A percentile compares a stretch with the other conserved stretches of the same genome.
Evolutionary conservation across 2,888 invertebrate species (phyloP).

Genomic region (Oligia latruncula): DNA sequence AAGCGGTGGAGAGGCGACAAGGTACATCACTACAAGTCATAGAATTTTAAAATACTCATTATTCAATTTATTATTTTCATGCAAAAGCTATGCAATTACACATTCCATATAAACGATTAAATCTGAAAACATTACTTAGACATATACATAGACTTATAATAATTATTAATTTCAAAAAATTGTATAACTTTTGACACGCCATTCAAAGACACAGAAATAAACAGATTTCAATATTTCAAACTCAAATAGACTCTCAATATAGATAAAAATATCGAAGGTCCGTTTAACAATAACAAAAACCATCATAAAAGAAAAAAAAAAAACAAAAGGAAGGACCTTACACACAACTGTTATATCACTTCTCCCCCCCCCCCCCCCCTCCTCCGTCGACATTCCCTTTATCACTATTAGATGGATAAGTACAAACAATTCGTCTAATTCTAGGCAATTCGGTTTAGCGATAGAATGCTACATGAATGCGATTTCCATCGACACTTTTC

Average conservation of each 20-base stretch:
- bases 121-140: conserved; percentile 68
- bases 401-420: conserved; percentile 87
- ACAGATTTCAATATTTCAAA: conserved; percentile 71
- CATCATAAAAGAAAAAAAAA: conserved; percentile 45
- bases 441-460: conserved; percentile 87
- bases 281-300: conserved; percentile 52
- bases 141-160: conserved; percentile 56
- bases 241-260: conserved; percentile 80
- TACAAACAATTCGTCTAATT: conserved; percentile 86
- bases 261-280: conserved; percentile 65
- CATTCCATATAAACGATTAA: conserved; percentile 65
- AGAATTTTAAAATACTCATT: conserved; percentile 57
- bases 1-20: conserved; percentile 79
- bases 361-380: conserved; percentile 67
- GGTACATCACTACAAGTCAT: conserved; percentile 72
- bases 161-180: conserved; percentile 47
- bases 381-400: conserved; percentile 82
- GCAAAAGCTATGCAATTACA: conserved; percentile 77
- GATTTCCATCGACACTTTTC: conserved; percentile 40
- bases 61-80: conserved; percentile 58
- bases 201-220: conserved; percentile 58
- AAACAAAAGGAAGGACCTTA: conserved; percentile 66
- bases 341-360: conserved; percentile 76
- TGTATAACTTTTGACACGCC: conserved; percentile 60
- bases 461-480: conserved; percentile 50